Conservation (phyloP, 2,113 vertebrate species). For the Siphamia tubifer region DNA sequence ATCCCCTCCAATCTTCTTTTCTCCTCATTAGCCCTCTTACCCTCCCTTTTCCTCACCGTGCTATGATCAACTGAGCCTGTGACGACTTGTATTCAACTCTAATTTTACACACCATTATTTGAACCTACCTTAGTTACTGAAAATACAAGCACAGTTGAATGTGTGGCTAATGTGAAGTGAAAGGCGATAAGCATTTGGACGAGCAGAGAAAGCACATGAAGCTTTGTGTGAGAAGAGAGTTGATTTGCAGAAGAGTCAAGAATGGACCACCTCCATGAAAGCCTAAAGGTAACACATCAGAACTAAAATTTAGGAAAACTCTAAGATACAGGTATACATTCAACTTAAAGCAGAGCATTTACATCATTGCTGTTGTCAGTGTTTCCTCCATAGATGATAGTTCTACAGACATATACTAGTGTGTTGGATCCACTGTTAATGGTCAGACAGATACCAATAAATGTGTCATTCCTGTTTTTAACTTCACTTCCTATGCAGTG, state of each 20-base stretch:
- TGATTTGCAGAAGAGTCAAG: neutral
- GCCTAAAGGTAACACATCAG: neutral
- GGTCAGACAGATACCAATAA: too few relatives aligned
- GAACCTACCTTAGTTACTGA: neutral
- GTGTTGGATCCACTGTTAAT: too few relatives aligned
- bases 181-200: neutral
- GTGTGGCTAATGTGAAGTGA: neutral
- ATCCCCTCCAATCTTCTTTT: conserved; percentile 76
- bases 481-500: too few relatives aligned
- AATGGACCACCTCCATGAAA: neutral
- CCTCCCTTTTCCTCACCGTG: conserved; percentile 14
- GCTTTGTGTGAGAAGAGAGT: neutral
- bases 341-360: neutral
- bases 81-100: neutral
- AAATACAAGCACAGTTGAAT: neutral
- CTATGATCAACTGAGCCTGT: neutral
- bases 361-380: too few relatives aligned
- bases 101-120: conserved; percentile 7
- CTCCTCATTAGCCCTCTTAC: conserved; percentile 65
- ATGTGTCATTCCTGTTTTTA: too few relatives aligned
- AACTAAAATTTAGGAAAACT: neutral
- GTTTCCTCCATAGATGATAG: neutral
- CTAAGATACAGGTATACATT: conserved; percentile 12
- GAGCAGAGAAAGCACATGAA: neutral
- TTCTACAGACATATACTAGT: too few relatives aligned